These are phyloP conservation scores for Sturnus vulgaris DNA, from an alignment of 2,113 vertebrate species.

Conservation along the genomic window DNA sequence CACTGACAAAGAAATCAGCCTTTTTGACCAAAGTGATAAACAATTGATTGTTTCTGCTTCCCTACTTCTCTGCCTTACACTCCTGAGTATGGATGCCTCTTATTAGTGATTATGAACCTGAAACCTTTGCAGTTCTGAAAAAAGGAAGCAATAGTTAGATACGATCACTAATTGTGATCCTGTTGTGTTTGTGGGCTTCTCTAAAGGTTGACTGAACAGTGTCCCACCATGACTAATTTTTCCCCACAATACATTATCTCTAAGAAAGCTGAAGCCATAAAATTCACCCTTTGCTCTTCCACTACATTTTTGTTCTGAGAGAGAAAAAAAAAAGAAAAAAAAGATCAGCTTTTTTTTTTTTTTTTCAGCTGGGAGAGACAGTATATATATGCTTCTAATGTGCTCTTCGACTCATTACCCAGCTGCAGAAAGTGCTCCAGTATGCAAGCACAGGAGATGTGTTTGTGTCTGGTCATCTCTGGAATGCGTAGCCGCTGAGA, in stretches of 20 bases:
- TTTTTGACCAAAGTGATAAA: not conserved
- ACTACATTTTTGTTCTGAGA: slow-evolving; percentile 5
- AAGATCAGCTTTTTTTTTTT: not conserved
- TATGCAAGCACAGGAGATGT: not conserved
- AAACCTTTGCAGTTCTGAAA: not conserved
- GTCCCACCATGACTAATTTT: not conserved
- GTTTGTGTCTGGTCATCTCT: slow-evolving; percentile 53
- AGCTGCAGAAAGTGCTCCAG: slow-evolving; percentile 18
- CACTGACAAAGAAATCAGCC: not conserved
- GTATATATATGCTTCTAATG: not conserved
- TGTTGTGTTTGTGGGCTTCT: not conserved
- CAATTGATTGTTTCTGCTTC: not conserved
- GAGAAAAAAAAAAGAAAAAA: not conserved
- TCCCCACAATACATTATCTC: not conserved
- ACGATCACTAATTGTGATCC: not conserved
- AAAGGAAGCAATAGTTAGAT: not conserved
- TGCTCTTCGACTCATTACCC: not conserved
- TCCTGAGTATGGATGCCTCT: not conserved
- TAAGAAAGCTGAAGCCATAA: not conserved
- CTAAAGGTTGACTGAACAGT: not conserved
- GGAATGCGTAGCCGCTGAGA: not conserved
- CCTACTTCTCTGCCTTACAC: not conserved
- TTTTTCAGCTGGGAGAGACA: not conserved
- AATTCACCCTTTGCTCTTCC: not conserved
- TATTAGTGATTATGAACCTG: not conserved